Evolutionary conservation across 2,797 vertebrate species (phyloP).

Genomic region (Hipposideros larvatus): DNA sequence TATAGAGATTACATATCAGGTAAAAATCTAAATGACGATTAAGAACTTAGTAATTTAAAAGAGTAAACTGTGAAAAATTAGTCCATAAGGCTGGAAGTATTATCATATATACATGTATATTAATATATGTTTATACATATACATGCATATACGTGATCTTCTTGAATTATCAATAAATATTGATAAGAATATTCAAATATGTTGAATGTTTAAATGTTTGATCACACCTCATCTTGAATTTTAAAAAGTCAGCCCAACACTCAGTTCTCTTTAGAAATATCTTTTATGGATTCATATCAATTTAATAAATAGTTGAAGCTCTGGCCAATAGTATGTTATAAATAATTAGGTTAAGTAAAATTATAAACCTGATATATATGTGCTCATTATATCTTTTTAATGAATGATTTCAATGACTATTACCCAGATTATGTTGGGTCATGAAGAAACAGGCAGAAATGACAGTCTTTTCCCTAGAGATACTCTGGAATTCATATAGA

Average conservation of each 20-base stretch:
- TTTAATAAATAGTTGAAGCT: not conserved
- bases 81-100: not conserved
- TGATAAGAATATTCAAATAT: not conserved
- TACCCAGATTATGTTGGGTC: not conserved
- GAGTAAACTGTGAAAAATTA: not conserved
- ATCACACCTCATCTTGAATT: not conserved
- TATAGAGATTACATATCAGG: no score
- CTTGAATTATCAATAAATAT: not conserved
- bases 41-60: not conserved
- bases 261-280: not conserved
- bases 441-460: not conserved
- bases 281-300: not conserved
- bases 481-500: not conserved
- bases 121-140: not conserved
- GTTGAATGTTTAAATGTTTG: not conserved
- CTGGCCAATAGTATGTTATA: not conserved
- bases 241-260: not conserved
- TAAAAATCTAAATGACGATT: not conserved
- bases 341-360: not conserved
- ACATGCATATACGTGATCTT: not conserved
- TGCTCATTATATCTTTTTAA: not conserved
- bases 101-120: not conserved
- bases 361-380: not conserved
- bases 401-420: not conserved
- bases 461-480: not conserved